Conservation (phyloP, 2,113 vertebrate genomes). For the Microcebus ravelobensis region DNA sequence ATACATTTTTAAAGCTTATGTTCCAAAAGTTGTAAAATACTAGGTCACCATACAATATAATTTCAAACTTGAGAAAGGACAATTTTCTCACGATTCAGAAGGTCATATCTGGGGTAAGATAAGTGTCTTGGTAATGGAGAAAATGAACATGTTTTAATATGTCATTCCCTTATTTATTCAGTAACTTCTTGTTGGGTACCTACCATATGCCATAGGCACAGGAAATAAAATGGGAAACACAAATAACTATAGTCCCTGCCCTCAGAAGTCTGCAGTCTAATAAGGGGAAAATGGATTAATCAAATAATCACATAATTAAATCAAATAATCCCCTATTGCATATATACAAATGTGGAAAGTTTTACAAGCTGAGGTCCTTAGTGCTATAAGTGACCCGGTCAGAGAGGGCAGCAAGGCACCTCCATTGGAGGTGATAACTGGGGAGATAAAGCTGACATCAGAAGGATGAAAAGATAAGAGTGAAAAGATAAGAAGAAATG, state of each 20-base stretch:
- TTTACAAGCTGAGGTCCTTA: not conserved
- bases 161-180: not conserved
- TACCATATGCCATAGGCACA: not conserved
- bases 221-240: not conserved
- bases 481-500: not conserved
- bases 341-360: not conserved
- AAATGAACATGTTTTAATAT: not conserved
- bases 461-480: not conserved
- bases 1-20: not conserved
- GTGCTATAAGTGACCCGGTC: not conserved
- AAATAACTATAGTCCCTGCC: not conserved
- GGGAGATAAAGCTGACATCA: not conserved
- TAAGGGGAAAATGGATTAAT: not conserved
- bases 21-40: slow-evolving; percentile 10
- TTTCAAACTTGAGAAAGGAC: not conserved
- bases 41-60: not conserved
- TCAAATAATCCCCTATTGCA: not conserved
- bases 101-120: not conserved
- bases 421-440: not conserved
- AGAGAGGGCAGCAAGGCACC: not conserved
- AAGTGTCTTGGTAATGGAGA: not conserved
- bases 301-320: slow-evolving; percentile 5
- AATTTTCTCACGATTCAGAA: slow-evolving; percentile 25
- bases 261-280: not conserved
- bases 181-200: not conserved